Conservation (phyloP, 2,797 vertebrate species). For the Clarias platycephalus region DNA sequence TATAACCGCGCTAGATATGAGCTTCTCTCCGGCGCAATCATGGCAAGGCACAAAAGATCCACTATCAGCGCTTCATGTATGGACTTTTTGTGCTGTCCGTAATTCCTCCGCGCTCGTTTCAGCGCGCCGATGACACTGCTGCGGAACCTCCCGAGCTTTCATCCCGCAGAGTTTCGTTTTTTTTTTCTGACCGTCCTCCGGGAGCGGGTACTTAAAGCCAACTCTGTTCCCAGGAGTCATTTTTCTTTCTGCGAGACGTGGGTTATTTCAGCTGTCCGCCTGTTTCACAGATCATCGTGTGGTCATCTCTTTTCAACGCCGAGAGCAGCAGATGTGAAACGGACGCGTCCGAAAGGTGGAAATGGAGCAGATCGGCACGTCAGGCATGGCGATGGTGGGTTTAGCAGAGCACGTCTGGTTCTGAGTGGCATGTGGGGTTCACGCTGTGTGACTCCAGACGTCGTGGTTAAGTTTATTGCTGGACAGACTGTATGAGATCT, state of each 20-base stretch:
- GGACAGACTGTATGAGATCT: conserved; percentile 42
- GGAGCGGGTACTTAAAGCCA: conserved; percentile 67
- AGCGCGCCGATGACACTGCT: conserved; percentile 56
- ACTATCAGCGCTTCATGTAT: conserved; percentile 46
- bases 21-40: conserved; percentile 38
- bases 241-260: conserved; percentile 40
- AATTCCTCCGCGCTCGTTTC: conserved; percentile 51
- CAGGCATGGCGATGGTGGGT: neutral
- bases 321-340: conserved; percentile 46
- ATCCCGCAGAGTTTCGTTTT: conserved; percentile 56
- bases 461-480: neutral
- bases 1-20: conserved; percentile 5
- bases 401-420: neutral
- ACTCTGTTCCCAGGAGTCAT: conserved; percentile 65
- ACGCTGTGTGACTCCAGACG: neutral
- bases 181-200: conserved; percentile 54
- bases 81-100: conserved; percentile 49
- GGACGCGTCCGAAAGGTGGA: conserved; percentile 29
- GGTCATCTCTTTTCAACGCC: conserved; percentile 42
- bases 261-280: conserved; percentile 69
- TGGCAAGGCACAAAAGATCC: conserved; percentile 39
- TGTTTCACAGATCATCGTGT: conserved; percentile 62
- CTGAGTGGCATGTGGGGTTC: neutral
- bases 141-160: conserved; percentile 63
- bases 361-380: conserved; percentile 30